These are phyloP conservation scores for Artibeus jamaicensis DNA, from an alignment of 2,797 vertebrate genomes.

Conservation along the genomic window DNA sequence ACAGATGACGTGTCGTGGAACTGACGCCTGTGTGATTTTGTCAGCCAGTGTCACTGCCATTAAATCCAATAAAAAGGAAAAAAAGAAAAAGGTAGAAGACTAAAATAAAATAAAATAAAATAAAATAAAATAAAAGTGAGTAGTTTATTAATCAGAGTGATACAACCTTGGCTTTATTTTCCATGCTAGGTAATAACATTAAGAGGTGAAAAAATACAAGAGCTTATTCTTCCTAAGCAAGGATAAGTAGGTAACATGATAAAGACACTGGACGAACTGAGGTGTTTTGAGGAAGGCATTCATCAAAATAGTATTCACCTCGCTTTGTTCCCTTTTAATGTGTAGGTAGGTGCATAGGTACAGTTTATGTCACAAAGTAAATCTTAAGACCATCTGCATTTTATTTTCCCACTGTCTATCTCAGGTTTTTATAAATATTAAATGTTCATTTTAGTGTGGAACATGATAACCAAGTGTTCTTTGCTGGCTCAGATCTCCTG, in stretches of 20 bases:
- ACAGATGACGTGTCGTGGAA: not conserved
- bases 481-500: not conserved
- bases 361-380: not conserved
- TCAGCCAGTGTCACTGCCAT: not conserved
- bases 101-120: not conserved
- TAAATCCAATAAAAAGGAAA: not conserved
- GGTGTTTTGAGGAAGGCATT: not conserved
- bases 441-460: not conserved
- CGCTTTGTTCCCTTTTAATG: not conserved
- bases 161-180: slow-evolving; percentile 20
- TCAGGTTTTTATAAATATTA: not conserved
- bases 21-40: not conserved
- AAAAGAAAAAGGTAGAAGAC: not conserved
- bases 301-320: not conserved
- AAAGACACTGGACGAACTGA: not conserved
- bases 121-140: not conserved
- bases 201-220: not conserved
- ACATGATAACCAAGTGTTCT: not conserved
- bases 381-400: not conserved
- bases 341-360: not conserved
- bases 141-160: not conserved
- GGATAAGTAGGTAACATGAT: not conserved
- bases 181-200: slow-evolving; percentile 2
- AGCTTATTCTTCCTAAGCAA: not conserved
- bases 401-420: not conserved